Base-by-base conservation (phyloP, 2,113 vertebrate genomes). In the Esox niger region DNA sequence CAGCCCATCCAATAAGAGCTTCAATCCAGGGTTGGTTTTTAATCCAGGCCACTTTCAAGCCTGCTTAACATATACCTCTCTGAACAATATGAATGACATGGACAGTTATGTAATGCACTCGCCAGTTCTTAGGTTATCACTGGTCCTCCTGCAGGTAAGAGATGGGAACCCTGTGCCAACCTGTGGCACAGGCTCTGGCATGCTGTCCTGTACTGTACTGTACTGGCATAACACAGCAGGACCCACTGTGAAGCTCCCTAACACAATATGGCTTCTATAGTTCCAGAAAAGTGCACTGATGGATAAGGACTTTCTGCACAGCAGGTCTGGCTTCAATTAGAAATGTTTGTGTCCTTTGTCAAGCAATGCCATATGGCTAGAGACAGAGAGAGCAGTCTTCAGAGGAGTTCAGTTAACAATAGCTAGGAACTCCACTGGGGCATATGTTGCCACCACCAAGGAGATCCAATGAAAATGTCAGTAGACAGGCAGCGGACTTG, bases 311-410 rank as follows among this genome's bases (percentile, higher is more conserved):
- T n/a, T n/a, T n/a, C n/a, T 75, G 63, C 77, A 64, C 68, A 79
- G 64, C 68, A 69, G 59, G 74, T 67, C 89, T 89, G 88, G 86
- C 81, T 86, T 84, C 84, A 86, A 89, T 91, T 89, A 89, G 66
- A 83, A 85, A 86, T 88, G 87, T 88, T 89, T 90, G 84, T 89
- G 81, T 88, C 85, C 81, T 87, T 85, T 85, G 87, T 89, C 84
- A 85, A 87, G 77, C 82, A 85, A 81, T 85, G 86, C 88, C 88
- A 91, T 88, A 87, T 89, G 88, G 79, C 73, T 79, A 43, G 76
- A 88, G 70, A 86, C 79, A 84, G 70, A 66, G 59, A 62, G 73
- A 86, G 76, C 76, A 77, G 85, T 81, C n/a, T n/a, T 17, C 69
- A 84, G 83, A 83, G 87, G 78, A 81, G 82, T 77, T 80, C 68